A percentile compares a stretch with the other conserved stretches of the same genome.
These are phyloP conservation scores for Eupleurogrammus muticus DNA, from an alignment of 2,797 vertebrate species.

Conservation along the genomic window DNA sequence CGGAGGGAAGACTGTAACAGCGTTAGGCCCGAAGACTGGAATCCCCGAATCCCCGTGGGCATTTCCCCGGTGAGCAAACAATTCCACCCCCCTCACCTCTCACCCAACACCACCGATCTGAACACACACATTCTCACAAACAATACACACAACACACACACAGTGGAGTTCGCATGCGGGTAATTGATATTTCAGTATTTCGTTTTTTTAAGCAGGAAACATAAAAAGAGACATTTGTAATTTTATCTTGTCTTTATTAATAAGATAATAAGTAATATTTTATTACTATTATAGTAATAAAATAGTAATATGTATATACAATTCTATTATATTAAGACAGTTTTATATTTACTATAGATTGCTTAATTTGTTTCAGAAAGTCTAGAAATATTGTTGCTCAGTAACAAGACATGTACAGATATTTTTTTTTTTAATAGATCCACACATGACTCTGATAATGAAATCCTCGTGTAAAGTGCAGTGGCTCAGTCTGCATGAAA, in stretches of 20 bases:
- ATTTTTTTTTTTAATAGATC: neutral
- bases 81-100: constrained; percentile 43
- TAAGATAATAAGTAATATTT: too few relatives aligned
- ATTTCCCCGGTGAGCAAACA: constrained; percentile 86
- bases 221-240: constrained; percentile 6
- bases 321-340: neutral
- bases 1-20: constrained; percentile 88
- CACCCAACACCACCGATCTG: constrained; percentile 22
- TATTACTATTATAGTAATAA: too few relatives aligned
- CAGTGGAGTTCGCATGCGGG: neutral
- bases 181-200: neutral
- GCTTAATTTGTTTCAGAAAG: neutral
- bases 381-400: constrained; percentile 2
- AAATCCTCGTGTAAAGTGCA: neutral
- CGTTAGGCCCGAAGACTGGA: constrained; percentile 87
- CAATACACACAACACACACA: constrained; percentile 13
- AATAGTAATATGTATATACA: too few relatives aligned
- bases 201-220: constrained; percentile 8
- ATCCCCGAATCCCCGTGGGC: constrained; percentile 87
- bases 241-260: constrained; percentile 7
- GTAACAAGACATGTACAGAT: neutral
- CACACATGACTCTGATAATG: neutral
- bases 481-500: neutral
- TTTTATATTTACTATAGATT: neutral
- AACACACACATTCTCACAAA: constrained; percentile 25